Percentiles rank a stretch among this genome's conserved stretches.
Evolutionary conservation across 2,113 vertebrate species (phyloP).

Genomic region (Ovibos moschatus): DNA sequence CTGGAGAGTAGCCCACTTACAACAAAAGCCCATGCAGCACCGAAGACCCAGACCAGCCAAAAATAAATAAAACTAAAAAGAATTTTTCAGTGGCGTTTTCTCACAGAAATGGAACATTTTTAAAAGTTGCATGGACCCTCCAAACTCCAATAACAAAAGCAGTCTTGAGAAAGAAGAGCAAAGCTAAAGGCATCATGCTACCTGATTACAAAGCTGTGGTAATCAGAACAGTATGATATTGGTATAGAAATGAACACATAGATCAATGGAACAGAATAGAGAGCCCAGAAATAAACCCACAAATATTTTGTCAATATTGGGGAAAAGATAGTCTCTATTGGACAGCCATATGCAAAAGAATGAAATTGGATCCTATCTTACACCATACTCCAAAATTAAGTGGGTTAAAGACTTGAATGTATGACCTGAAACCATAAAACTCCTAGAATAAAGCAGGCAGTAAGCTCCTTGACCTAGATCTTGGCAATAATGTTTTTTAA

Average conservation of each 20-base stretch:
- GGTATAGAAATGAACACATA: background rate
- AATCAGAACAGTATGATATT: background rate
- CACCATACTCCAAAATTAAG: background rate
- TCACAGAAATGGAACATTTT: background rate
- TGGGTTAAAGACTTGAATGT: background rate
- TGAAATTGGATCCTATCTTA: background rate
- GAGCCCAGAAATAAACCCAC: background rate
- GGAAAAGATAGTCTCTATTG: background rate
- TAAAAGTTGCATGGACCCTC: background rate
- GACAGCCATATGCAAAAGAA: background rate
- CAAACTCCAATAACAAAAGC: background rate
- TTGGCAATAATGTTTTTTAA: background rate
- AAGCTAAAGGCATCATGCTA: background rate
- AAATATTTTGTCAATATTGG: background rate
- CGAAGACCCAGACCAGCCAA: background rate
- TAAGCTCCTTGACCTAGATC: background rate
- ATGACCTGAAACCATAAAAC: background rate
- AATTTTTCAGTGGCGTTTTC: background rate
- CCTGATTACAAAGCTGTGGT: background rate
- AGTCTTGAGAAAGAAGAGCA: background rate
- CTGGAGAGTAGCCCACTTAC: background rate
- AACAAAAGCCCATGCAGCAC: background rate
- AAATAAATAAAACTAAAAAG: background rate
- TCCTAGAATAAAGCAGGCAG: background rate
- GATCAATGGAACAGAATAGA: background rate